Evolutionary conservation across 2,113 vertebrate genomes (phyloP), one percentile per base, ranked within the genome.

Genomic region (Sceloporus tristichus): DNA sequence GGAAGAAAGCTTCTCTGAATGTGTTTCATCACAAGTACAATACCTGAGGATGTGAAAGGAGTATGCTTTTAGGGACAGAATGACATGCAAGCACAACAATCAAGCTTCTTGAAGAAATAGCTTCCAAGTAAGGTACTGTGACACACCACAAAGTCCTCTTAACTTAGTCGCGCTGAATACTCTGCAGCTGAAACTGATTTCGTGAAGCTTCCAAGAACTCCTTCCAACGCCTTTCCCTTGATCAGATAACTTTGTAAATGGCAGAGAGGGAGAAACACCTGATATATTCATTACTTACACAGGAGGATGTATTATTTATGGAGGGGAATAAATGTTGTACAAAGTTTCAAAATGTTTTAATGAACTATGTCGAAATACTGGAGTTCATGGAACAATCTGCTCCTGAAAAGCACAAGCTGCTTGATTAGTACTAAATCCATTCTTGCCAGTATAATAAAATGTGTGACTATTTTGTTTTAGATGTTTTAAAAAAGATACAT

Each of bases 341-440:
- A 70, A 86, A 68, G 4, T 68, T 86, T 68, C 29, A 19, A 86
- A 86, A 70, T 68, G 11, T 65, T 79, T 79, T 86, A 54, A 79
- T 2, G 11, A 40, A 79, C 42, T 38, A 48, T 56, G 13, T n/a
- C 9, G 38, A 70, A 70, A 86, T 21, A 2, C 4, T 9, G 62
- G 42, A 68, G 9, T 42, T 11, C 27, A 40, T 21, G 10, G 38
- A 53, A 78, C 56, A 78, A 53, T 14, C 34, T 79, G 75, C 3
- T 38, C 29, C 18, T 40, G 1, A 21, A 48, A 40, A 21, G 23
- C 7, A 14, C 40, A 25, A 68, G 27, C 75, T 78, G 53, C 8
- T 77, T 27, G 42, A 18, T 10, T 53, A 4, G 42, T 79, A 65
- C 10, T 62, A 23, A 75, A 62, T 85, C 54, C 25, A 25, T 34